Percentiles rank a stretch among this genome's conserved stretches.
Conservation (phyloP, 1,140 invertebrate genomes). For the Heliconius himera region DNA sequence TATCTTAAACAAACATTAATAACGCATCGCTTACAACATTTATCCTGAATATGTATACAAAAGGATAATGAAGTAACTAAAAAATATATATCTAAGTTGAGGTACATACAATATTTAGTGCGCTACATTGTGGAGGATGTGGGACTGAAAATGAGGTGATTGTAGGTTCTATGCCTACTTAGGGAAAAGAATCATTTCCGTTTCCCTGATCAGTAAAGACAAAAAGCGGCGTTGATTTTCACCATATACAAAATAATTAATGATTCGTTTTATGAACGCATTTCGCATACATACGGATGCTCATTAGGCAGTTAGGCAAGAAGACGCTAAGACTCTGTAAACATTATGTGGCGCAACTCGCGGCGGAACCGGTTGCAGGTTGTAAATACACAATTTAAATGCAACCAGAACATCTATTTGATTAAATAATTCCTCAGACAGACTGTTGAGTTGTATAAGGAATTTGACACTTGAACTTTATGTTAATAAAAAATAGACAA, state of each 20-base stretch:
- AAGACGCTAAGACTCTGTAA: constrained; percentile 34
- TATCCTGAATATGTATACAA: neutral
- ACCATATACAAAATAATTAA: neutral
- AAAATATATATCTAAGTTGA: no score
- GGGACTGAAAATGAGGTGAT: no score
- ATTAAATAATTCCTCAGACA: constrained; percentile 30
- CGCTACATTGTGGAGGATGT: no score
- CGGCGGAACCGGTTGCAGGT: constrained; percentile 37
- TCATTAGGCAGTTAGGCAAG: constrained; percentile 31
- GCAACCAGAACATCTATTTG: constrained; percentile 39
- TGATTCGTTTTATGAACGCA: constrained; percentile 9
- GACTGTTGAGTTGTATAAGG: neutral
- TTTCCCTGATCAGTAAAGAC: no score
- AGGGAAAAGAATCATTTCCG: no score
- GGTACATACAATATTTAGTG: no score
- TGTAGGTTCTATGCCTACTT: no score
- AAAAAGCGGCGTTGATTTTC: no score
- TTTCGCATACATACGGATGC: constrained; percentile 20
- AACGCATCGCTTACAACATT: neutral
- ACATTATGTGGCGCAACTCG: constrained; percentile 33
- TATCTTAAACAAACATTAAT: neutral
- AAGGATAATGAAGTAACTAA: neutral
- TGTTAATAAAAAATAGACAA: neutral
- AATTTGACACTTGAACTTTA: neutral
- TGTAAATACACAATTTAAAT: constrained; percentile 41